A percentile compares a stretch with the other conserved stretches of the same genome.
These are phyloP conservation scores for Sinocyclocheilus rhinocerous DNA, from an alignment of 2,113 vertebrate genomes.

Conservation along the genomic window DNA sequence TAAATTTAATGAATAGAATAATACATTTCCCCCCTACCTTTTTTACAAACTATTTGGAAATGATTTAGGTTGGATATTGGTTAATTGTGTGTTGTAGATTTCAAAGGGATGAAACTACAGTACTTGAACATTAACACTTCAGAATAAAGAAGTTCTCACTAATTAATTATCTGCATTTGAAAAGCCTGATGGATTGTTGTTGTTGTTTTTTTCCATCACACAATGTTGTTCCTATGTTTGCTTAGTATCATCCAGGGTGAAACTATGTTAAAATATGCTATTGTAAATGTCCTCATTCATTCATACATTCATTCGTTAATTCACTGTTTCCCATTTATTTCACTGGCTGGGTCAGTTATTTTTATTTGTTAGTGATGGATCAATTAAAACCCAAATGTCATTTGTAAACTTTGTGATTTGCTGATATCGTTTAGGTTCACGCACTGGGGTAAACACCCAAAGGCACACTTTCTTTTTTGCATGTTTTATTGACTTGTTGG, in stretches of 20 bases:
- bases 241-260: neutral
- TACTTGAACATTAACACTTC: neutral
- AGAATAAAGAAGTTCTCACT: neutral
- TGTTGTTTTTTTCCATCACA: neutral
- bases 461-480: neutral
- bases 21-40: neutral
- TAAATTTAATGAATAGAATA: neutral
- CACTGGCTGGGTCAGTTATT: neutral
- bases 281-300: no score
- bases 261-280: no score
- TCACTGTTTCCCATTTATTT: neutral
- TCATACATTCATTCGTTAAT: no score
- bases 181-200: neutral
- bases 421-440: neutral
- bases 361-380: no score
- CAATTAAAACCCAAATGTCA: neutral
- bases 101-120: no score
- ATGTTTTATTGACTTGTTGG: neutral
- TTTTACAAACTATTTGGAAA: no score
- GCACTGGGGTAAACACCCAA: neutral
- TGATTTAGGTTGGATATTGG: no score
- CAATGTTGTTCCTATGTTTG: neutral
- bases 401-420: neutral
- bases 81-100: no score
- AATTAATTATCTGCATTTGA: neutral